Base-by-base conservation (phyloP, 2,888 invertebrate genomes). In the Leptarthrus brevirostris region DNA sequence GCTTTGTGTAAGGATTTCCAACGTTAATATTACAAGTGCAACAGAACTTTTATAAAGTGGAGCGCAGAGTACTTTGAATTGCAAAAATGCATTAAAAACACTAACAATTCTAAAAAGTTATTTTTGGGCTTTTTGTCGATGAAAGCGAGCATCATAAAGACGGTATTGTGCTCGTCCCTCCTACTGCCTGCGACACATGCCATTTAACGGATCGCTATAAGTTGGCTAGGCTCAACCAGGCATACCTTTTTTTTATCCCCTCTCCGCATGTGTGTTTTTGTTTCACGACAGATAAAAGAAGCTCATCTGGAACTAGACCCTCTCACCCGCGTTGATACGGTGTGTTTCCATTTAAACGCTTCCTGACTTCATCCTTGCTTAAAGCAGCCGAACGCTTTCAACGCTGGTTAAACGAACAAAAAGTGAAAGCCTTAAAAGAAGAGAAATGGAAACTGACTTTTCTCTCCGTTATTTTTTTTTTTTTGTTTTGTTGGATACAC, bases 361-460 rank as follows among this genome's bases (percentile, higher is more conserved):
- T 47, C 44, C 44, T 64, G 47, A 12, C 64, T 64, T 64, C 64
- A 36, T 44, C n/a, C 47, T 40, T 40, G 22, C 47, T 44, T 47
- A 40, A 64, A 64, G 64, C 64, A 49, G 14, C 16, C 22, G 64
- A 40, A n/a, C 10, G 5, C 64, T 64, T 40, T 64, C 44, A 64
- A 22, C 24, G 47, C 44, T 36, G 64, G 64, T 20, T 40, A 52
- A 66, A 52, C 18, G 52, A 44, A 34, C n/a, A 52, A 69, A 69
- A 49, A 52, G 69, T 66, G 64, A 66, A 66, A 66, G 64, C 64
- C 26, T 10, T 44, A 40, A 30, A 44, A 34, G 26, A 66, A n/a
- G 18, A 52, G 34, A 34, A 52, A 47, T 69, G 34, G 34, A 66
- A 69, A 69, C 26, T 58, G 49, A 30, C 10, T 47, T 49, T 69